phyloP scores from a whole-genome alignment of 2,888 invertebrate genomes.

The Sturmia bella region DNA sequence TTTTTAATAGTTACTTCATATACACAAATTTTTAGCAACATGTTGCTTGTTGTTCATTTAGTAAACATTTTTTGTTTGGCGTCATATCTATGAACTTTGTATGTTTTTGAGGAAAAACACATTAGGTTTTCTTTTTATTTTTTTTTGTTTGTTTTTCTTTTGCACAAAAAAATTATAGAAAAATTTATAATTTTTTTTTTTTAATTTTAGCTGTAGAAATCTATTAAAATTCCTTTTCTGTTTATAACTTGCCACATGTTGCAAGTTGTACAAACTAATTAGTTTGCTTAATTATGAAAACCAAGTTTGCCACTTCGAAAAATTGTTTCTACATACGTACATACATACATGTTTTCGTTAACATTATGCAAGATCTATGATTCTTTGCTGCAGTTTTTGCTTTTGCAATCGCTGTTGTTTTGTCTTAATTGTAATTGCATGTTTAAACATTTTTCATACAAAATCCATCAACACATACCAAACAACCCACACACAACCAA shows the following conservation, averaged over 20 bases:
- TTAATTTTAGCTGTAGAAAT: neutral
- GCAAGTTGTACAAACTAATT: conserved; percentile 28
- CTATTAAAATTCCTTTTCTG: neutral
- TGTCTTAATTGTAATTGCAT: conserved; percentile 70
- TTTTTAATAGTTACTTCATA: no score
- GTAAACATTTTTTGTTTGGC: no score
- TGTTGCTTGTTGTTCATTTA: no score
- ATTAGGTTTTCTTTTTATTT: no score
- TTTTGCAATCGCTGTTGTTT: conserved; percentile 34
- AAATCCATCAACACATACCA: conserved; percentile 68
- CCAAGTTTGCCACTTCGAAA: conserved; percentile 51
- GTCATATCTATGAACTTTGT: no score
- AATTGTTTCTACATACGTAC: no score
- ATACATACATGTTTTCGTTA: conserved; percentile 1
- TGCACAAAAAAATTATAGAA: no score
- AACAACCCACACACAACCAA: conserved; percentile 63
- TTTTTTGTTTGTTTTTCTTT: no score
- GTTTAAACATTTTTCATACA: conserved; percentile 62
- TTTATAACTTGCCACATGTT: conserved; percentile 38
- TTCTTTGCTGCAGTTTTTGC: conserved; percentile 5
- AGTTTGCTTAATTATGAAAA: conserved; percentile 14
- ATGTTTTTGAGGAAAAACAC: no score
- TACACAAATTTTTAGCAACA: no score
- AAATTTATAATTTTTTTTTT: neutral
- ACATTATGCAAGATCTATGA: conserved; percentile 51